Evolutionary conservation across 2,113 vertebrate genomes (phyloP).

Genomic region (Scalopus aquaticus): DNA sequence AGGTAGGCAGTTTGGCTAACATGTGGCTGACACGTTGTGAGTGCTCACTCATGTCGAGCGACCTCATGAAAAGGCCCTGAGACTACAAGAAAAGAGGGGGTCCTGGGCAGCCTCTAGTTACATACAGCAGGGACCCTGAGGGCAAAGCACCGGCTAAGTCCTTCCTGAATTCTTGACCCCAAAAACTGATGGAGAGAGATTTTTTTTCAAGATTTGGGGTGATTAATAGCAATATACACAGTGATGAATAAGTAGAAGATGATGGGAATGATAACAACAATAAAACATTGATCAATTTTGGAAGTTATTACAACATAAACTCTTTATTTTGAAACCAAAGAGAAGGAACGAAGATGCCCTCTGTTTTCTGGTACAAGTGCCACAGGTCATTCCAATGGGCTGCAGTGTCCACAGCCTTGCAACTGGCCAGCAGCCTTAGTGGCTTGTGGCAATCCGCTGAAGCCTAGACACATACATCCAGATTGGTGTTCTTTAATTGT

Average conservation of each 20-base stretch:
- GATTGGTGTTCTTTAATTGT: too few relatives aligned
- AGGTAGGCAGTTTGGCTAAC: neutral
- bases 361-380: neutral
- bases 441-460: too few relatives aligned
- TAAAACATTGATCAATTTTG: neutral
- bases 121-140: neutral
- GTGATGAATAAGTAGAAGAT: neutral
- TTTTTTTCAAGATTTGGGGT: neutral
- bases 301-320: neutral
- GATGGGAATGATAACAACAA: neutral
- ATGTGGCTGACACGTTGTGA: neutral
- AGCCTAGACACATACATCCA: too few relatives aligned
- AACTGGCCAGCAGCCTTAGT: too few relatives aligned
- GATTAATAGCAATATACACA: neutral
- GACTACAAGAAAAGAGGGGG: neutral
- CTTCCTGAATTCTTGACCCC: neutral
- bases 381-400: too few relatives aligned
- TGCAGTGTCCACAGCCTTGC: too few relatives aligned
- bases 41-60: neutral
- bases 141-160: neutral
- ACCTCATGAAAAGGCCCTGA: neutral
- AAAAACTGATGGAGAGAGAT: neutral
- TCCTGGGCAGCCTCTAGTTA: neutral
- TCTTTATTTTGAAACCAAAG: neutral
- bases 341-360: neutral